A percentile compares a stretch with the other conserved stretches of the same genome.
Conservation (phyloP, 2,113 vertebrate species). For the Collichthys lucidus region DNA sequence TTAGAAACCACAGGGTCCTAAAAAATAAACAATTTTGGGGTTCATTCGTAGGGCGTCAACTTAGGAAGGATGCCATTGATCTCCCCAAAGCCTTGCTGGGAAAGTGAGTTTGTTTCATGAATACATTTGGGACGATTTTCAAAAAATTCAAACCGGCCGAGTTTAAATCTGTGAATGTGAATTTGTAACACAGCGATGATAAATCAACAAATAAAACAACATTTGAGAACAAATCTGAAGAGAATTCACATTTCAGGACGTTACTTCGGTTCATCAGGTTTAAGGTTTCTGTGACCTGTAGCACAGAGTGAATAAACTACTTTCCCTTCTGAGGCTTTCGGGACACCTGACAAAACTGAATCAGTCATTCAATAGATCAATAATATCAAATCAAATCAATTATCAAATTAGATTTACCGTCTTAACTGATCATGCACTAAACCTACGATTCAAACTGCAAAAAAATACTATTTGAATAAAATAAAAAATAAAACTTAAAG, state of each 20-base stretch:
- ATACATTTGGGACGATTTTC: constrained; percentile 13
- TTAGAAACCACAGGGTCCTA: constrained; percentile 90
- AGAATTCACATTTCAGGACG: background rate
- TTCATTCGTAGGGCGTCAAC: constrained; percentile 77
- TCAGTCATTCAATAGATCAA: constrained; percentile 66
- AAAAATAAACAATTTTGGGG: constrained; percentile 85
- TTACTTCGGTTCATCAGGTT: background rate
- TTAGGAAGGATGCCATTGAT: constrained; percentile 58
- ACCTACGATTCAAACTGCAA: constrained; percentile 52
- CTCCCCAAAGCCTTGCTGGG: constrained; percentile 74
- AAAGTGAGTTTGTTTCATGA: constrained; percentile 66
- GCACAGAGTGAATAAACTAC: constrained; percentile 38
- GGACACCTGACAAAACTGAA: constrained; percentile 61
- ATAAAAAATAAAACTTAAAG: constrained; percentile 9
- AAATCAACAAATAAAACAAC: background rate
- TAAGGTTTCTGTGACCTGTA: constrained; percentile 5
- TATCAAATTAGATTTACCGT: constrained; percentile 48
- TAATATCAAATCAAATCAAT: constrained; percentile 56
- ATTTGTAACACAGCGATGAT: background rate
- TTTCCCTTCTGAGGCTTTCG: constrained; percentile 74
- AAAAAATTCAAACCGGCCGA: background rate
- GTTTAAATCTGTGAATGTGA: background rate
- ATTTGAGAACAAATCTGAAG: background rate
- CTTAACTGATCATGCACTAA: constrained; percentile 81
- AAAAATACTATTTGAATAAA: background rate